Conservation (phyloP, 2,888 invertebrate species). For the Harpalus rubripes region DNA sequence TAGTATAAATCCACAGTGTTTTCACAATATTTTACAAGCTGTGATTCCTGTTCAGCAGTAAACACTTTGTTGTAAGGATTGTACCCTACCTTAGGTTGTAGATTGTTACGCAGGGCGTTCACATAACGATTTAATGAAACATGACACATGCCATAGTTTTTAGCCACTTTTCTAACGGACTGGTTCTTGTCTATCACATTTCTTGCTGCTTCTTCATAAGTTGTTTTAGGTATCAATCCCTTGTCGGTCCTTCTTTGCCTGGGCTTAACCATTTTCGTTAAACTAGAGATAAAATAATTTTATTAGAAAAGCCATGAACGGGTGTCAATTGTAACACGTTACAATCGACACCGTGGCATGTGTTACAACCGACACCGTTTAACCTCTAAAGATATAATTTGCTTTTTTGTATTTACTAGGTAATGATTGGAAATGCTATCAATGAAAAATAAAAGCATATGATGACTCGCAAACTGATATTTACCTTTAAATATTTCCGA, state of each 20-base stretch:
- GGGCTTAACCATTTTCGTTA: constrained; percentile 26
- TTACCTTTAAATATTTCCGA: no score
- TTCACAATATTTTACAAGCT: constrained; percentile 63
- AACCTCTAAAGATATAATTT: no score
- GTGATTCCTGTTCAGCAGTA: constrained; percentile 47
- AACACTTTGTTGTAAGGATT: constrained; percentile 55
- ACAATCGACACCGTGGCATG: constrained; percentile 53
- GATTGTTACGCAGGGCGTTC: background rate
- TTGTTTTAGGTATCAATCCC: constrained; percentile 19
- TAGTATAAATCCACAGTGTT: constrained; percentile 62
- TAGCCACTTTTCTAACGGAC: constrained; percentile 57
- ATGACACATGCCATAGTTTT: constrained; percentile 61
- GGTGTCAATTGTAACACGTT: constrained; percentile 36
- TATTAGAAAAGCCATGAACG: no score
- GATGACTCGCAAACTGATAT: no score
- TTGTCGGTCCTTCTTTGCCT: constrained; percentile 37
- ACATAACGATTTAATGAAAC: constrained; percentile 30
- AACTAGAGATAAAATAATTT: background rate
- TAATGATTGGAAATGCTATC: no score
- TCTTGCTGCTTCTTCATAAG: constrained; percentile 50
- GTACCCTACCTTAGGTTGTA: background rate
- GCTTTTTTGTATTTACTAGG: no score
- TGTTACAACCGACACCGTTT: no score
- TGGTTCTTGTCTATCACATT: constrained; percentile 32
- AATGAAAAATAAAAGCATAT: no score